Conservation (phyloP, 1,140 invertebrate genomes). For the Drosophila subpulchrella region DNA sequence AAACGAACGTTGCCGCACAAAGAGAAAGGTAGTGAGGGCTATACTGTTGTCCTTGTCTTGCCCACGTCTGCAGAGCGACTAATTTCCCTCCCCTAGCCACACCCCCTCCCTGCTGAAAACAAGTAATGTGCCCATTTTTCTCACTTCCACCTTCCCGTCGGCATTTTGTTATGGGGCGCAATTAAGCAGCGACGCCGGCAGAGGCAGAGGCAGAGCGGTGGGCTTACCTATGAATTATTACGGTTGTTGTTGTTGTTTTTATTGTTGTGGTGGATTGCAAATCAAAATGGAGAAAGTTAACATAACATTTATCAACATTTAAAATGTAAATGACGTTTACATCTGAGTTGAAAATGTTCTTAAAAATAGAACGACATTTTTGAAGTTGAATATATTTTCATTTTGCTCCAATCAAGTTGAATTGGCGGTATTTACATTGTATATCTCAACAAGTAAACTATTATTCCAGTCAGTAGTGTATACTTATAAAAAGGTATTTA, state of each 20-base stretch:
- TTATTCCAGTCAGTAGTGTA: no score
- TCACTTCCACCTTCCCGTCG: background rate
- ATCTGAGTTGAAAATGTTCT: no score
- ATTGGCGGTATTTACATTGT: no score
- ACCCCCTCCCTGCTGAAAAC: background rate
- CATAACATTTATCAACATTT: background rate
- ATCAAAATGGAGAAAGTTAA: slow-evolving; percentile 8
- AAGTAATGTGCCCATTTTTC: slow-evolving; percentile 13
- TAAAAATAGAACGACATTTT: no score
- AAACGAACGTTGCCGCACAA: background rate
- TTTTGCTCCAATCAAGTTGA: no score
- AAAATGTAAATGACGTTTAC: no score
- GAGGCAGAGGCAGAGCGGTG: background rate
- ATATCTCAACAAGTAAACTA: no score
- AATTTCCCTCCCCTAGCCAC: background rate
- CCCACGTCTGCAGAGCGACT: background rate
- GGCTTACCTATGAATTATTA: background rate
- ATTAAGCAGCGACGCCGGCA: slow-evolving; percentile 4
- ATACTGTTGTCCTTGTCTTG: slow-evolving; percentile 7
- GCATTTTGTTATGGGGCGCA: slow-evolving; percentile 7
- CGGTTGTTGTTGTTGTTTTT: background rate
- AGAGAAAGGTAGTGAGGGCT: background rate
- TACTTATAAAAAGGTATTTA: no score
- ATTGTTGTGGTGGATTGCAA: background rate
- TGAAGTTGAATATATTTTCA: no score